These are phyloP conservation scores for Protaetia brevitarsis DNA, from an alignment of 1,140 invertebrate genomes.

Conservation along the genomic window DNA sequence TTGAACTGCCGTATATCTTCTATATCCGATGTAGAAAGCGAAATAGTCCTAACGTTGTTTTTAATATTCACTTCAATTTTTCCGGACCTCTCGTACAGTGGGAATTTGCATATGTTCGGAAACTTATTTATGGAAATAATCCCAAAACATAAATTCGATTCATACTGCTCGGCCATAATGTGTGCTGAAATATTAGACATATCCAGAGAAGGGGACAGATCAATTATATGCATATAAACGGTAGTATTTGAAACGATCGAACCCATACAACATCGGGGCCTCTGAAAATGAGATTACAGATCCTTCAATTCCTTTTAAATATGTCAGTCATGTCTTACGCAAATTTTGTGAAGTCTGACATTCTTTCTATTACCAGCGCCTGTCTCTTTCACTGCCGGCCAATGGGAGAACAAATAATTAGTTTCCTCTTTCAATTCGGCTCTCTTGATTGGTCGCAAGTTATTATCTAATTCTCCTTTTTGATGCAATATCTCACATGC, in stretches of 20 bases:
- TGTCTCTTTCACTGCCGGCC: conserved; percentile 50
- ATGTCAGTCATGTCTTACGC: conserved; percentile 29
- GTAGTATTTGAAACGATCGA: conserved; percentile 2
- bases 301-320: conserved; percentile 1
- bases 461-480: conserved; percentile 73
- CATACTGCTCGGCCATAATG: conserved; percentile 31
- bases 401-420: conserved; percentile 54
- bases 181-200: neutral
- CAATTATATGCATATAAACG: conserved; percentile 44
- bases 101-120: conserved; percentile 67
- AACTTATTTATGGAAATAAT: conserved; percentile 58
- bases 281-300: conserved; percentile 26
- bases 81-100: conserved; percentile 81
- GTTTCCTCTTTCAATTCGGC: conserved; percentile 48
- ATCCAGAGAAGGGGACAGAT: neutral
- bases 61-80: conserved; percentile 66
- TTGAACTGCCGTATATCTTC: conserved; percentile 57
- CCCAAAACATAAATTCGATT: conserved; percentile 51
- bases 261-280: conserved; percentile 10
- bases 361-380: conserved; percentile 35
- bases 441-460: conserved; percentile 69
- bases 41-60: conserved; percentile 53
- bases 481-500: conserved; percentile 70
- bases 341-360: conserved; percentile 33
- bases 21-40: conserved; percentile 56